Conservation (phyloP, 2,888 invertebrate genomes). For the Aporophyla nigra region DNA sequence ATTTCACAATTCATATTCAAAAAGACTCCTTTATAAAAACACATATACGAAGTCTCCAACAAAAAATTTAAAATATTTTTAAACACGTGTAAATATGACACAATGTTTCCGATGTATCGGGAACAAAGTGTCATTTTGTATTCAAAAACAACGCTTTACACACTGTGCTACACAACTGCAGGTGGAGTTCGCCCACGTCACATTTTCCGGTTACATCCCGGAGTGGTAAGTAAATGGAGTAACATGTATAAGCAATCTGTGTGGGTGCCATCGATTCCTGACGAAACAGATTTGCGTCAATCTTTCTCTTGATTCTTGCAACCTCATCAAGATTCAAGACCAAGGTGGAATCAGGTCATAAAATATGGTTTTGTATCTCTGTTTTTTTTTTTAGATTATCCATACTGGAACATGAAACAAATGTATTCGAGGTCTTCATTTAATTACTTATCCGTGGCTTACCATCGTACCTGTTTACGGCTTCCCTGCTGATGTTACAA, state of each 20-base stretch:
- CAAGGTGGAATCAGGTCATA: neutral
- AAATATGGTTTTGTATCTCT: neutral
- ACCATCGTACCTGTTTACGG: conserved; percentile 59
- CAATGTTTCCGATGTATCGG: conserved; percentile 50
- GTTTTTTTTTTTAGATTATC: neutral
- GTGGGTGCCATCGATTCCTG: neutral
- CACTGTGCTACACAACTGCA: conserved; percentile 62
- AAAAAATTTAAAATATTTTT: neutral
- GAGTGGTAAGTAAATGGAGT: conserved; percentile 36
- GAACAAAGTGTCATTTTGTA: conserved; percentile 58
- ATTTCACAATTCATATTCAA: neutral
- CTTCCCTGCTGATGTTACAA: conserved; percentile 71
- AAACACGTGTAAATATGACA: conserved; percentile 57
- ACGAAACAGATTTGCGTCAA: neutral
- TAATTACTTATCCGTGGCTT: conserved; percentile 4
- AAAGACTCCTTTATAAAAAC: neutral
- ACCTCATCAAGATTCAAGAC: neutral
- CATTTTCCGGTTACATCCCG: conserved; percentile 54
- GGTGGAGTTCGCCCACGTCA: conserved; percentile 68
- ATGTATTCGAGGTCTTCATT: conserved; percentile 27
- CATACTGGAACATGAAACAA: neutral
- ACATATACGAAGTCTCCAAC: neutral
- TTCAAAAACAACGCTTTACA: conserved; percentile 63
- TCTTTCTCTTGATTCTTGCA: no score
- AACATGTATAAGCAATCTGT: neutral